phyloP scores from a whole-genome alignment of 1,140 invertebrate genomes.

The Papilio aristodemus region DNA sequence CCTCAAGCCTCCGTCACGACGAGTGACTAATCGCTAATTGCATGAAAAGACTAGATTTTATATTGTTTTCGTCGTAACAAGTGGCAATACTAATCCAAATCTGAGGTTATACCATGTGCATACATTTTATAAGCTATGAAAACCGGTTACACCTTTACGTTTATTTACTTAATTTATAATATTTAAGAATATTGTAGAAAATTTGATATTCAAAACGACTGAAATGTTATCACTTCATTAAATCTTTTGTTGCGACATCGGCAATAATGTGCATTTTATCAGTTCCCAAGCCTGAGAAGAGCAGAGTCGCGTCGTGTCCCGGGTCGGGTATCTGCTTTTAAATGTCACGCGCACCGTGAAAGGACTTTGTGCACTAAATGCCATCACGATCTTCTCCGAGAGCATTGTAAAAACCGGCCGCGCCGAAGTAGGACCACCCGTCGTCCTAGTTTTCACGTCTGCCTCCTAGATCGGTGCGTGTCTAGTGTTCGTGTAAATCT shows the following conservation, averaged over 20 bases:
- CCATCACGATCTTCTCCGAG: constrained; percentile 60
- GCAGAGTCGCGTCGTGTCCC: constrained; percentile 38
- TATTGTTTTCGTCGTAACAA: constrained; percentile 35
- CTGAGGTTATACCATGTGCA: neutral
- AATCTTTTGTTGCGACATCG: constrained; percentile 20
- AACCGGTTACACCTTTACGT: too few relatives aligned
- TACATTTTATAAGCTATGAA: too few relatives aligned
- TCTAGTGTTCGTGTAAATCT: constrained; percentile 7
- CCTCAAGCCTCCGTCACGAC: constrained; percentile 40
- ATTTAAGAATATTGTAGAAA: neutral
- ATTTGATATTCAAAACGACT: constrained; percentile 9
- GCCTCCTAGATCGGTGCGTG: constrained; percentile 15
- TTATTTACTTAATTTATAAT: too few relatives aligned
- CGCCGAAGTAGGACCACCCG: constrained; percentile 11
- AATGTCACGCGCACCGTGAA: constrained; percentile 68
- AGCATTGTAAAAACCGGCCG: constrained; percentile 48
- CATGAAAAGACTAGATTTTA: constrained; percentile 51
- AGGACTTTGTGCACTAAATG: constrained; percentile 62
- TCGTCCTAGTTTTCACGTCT: constrained; percentile 30
- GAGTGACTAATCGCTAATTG: constrained; percentile 56
- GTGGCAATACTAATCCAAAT: neutral
- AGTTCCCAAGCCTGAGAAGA: constrained; percentile 21
- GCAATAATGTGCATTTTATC: constrained; percentile 19
- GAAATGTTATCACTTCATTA: constrained; percentile 1
- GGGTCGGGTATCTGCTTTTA: constrained; percentile 47